Evolutionary conservation across 1,140 invertebrate genomes (phyloP).

Genomic region (Saccostrea glomerata): DNA sequence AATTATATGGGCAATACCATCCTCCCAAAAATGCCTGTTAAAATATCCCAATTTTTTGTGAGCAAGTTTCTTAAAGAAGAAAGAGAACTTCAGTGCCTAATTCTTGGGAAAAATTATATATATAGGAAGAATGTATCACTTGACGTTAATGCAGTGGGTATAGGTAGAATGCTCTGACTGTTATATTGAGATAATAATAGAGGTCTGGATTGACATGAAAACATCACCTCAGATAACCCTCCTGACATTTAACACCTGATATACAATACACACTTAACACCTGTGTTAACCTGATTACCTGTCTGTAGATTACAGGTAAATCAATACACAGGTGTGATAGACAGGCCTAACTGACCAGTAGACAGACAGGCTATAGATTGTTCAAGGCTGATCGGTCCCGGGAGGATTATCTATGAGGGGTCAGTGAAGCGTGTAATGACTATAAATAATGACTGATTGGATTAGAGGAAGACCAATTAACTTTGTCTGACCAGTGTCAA

Average conservation of each 20-base stretch:
- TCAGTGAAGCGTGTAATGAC: not conserved
- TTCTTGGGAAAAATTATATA: too few species aligned
- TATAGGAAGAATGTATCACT: too few species aligned
- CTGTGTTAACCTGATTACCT: not conserved
- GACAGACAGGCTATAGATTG: not conserved
- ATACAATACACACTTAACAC: not conserved
- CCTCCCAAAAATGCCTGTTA: too few species aligned
- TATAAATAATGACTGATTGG: not conserved
- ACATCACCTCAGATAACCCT: not conserved
- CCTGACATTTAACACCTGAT: not conserved
- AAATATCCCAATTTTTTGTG: too few species aligned
- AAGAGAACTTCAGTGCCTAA: too few species aligned
- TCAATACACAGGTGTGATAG: not conserved
- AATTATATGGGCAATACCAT: too few species aligned
- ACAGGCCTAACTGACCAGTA: not conserved
- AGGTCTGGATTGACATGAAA: not conserved
- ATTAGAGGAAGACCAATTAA: conserved; percentile 4
- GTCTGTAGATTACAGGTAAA: not conserved
- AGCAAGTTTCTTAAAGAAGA: too few species aligned
- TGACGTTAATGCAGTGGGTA: too few species aligned
- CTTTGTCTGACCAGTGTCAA: not conserved
- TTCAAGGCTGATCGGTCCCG: not conserved
- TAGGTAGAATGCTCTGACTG: too few species aligned
- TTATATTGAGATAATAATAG: too few species aligned
- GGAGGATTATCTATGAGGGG: not conserved